A percentile compares a stretch with the other conserved stretches of the same genome.
phyloP scores from a whole-genome alignment of 1,140 invertebrate genomes.

The Diplogasteroides magnus region DNA sequence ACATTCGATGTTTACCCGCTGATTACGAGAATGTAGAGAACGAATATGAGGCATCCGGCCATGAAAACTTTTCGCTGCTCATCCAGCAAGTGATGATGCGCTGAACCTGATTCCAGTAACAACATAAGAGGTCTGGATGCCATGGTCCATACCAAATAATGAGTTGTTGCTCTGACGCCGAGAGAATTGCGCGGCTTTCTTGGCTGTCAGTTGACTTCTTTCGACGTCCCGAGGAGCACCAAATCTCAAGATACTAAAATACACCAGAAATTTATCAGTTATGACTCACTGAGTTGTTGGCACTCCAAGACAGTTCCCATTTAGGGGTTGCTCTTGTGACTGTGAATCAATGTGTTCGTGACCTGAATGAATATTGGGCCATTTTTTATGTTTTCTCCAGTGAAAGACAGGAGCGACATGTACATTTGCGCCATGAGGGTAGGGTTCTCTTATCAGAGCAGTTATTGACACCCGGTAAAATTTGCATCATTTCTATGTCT shows the following conservation, averaged over 20 bases:
- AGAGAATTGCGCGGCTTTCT: neutral
- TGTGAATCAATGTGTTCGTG: no score
- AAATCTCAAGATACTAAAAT: neutral
- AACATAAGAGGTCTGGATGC: no score
- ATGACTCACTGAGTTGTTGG: neutral
- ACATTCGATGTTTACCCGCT: neutral
- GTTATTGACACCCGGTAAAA: no score
- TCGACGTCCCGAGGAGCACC: neutral
- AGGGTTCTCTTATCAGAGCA: no score
- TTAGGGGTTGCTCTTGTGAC: neutral
- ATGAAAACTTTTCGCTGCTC: conserved; percentile 48
- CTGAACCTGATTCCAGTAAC: neutral
- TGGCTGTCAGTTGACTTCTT: neutral
- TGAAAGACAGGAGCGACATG: no score
- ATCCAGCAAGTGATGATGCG: neutral
- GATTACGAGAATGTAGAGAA: conserved; percentile 39
- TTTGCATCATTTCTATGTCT: no score
- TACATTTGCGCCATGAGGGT: no score
- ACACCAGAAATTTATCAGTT: neutral
- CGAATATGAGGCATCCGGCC: conserved; percentile 42
- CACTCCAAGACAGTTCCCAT: neutral
- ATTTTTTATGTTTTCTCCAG: no score
- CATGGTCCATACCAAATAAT: neutral
- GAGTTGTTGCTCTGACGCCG: neutral
- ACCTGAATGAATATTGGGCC: no score